Percentiles rank a stretch among this genome's conserved stretches.
These are phyloP conservation scores for Theonella swinhoei DNA, from an alignment of 37 sponge, comb jelly and placozoan genomes.

Conservation along the genomic window DNA sequence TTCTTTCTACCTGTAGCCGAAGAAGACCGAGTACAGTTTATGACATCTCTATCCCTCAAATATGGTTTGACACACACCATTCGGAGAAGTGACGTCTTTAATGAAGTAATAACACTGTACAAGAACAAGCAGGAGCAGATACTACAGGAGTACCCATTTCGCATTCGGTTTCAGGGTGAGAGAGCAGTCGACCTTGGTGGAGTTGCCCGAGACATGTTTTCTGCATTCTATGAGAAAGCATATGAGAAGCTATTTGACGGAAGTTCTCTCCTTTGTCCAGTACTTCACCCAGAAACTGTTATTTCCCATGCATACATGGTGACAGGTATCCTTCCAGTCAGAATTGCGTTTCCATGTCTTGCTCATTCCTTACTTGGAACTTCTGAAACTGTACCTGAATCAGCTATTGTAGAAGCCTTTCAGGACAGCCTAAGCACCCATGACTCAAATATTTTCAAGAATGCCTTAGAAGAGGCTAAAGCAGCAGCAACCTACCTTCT, in stretches of 20 bases:
- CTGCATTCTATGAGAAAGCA: conserved; percentile 33
- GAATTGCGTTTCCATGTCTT: conserved; percentile 25
- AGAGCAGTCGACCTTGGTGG: conserved; percentile 31
- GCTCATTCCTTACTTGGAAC: not conserved
- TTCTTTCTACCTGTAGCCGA: too few relatives aligned
- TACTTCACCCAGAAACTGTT: conserved; percentile 5
- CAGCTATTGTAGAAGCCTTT: not conserved
- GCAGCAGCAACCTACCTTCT: not conserved
- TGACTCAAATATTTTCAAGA: not conserved
- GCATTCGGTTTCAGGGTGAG: conserved; percentile 19
- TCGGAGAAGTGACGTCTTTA: too few relatives aligned
- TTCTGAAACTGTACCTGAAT: not conserved
- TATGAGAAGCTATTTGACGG: conserved; percentile 25
- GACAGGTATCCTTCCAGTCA: conserved; percentile 4
- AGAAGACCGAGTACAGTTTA: too few relatives aligned
- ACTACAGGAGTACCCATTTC: conserved; percentile 14
- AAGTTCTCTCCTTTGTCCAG: conserved; percentile 15
- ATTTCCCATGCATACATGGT: conserved; percentile 19
- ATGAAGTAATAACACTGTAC: too few relatives aligned
- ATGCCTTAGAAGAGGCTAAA: not conserved
- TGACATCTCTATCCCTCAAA: too few relatives aligned
- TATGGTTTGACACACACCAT: too few relatives aligned
- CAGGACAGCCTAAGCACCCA: conserved; percentile 1
- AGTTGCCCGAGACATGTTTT: conserved; percentile 26
- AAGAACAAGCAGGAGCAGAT: too few relatives aligned